phyloP scores from a whole-genome alignment of 1,140 invertebrate genomes.

The Halesus radiatus region DNA sequence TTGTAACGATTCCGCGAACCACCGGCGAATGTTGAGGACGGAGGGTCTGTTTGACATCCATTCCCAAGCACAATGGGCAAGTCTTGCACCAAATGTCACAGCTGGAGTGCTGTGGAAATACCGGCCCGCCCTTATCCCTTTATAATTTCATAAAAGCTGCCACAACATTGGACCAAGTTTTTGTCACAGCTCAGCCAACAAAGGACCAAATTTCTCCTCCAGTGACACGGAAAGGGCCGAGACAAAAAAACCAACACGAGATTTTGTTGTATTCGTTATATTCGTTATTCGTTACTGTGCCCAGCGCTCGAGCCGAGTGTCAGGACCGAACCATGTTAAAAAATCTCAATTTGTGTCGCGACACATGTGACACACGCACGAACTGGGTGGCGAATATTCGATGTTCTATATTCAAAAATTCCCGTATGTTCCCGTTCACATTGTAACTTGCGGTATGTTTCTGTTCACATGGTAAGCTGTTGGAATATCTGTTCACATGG shows the following conservation, averaged over 20 bases:
- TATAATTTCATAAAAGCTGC: constrained; percentile 54
- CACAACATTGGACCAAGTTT: constrained; percentile 50
- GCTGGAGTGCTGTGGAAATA: constrained; percentile 49
- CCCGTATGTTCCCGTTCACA: too few relatives aligned
- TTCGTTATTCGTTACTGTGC: constrained; percentile 25
- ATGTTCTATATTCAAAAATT: too few relatives aligned
- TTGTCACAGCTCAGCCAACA: constrained; percentile 50
- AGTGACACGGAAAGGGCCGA: constrained; percentile 28
- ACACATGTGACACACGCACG: not conserved
- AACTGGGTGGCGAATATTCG: too few relatives aligned
- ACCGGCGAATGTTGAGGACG: not conserved
- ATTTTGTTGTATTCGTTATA: constrained; percentile 20
- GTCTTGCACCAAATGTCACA: constrained; percentile 37
- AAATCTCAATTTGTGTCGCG: constrained; percentile 3
- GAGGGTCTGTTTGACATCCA: constrained; percentile 35
- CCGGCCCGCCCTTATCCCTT: constrained; percentile 44
- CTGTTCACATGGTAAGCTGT: too few relatives aligned
- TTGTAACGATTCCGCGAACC: too few relatives aligned
- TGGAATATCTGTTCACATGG: too few relatives aligned
- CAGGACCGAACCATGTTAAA: constrained; percentile 9
- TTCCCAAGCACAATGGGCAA: constrained; percentile 35
- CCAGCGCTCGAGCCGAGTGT: not conserved
- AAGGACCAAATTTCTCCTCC: constrained; percentile 30
- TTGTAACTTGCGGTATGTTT: too few relatives aligned
- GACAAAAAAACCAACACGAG: constrained; percentile 40